phyloP scores from a whole-genome alignment of 2,888 invertebrate genomes.

The Tryphoninae sp. region DNA sequence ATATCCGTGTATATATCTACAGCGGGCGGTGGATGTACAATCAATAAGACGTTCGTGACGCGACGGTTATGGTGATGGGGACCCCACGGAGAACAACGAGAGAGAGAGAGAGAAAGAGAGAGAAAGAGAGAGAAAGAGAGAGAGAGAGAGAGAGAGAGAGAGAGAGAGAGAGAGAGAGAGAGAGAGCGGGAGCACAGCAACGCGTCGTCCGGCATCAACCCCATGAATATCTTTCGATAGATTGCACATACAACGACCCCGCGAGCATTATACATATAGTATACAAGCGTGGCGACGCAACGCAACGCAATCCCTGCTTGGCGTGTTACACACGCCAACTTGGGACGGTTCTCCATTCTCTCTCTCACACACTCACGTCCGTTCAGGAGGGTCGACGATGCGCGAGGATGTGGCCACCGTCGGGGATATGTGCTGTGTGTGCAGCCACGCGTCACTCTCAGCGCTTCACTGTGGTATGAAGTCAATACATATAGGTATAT shows the following conservation, averaged over 20 bases:
- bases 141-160: conserved; percentile 35
- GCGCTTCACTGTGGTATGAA: conserved; percentile 58
- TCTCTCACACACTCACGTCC: conserved; percentile 61
- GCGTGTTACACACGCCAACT: conserved; percentile 35
- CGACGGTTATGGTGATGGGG: conserved; percentile 79
- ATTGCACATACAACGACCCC: conserved; percentile 77
- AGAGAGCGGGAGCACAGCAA: neutral
- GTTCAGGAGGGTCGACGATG: conserved; percentile 61
- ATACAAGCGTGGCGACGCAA: conserved; percentile 43
- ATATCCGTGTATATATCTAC: conserved; percentile 53
- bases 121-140: conserved; percentile 34
- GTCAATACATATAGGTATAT: conserved; percentile 43
- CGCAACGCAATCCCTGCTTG: conserved; percentile 40
- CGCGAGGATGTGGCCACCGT: conserved; percentile 48
- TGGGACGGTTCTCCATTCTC: conserved; percentile 60
- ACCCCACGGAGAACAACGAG: conserved; percentile 64
- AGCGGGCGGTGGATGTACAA: conserved; percentile 69
- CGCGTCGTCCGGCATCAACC: conserved; percentile 69
- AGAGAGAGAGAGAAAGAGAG: conserved; percentile 64
- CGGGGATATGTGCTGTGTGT: conserved; percentile 42
- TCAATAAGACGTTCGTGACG: conserved; percentile 82
- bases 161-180: conserved; percentile 35
- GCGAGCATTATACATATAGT: conserved; percentile 12
- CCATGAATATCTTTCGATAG: conserved; percentile 82
- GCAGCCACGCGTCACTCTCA: conserved; percentile 62